phyloP scores from a whole-genome alignment of 2,797 vertebrate species.

The Characodon lateralis region DNA sequence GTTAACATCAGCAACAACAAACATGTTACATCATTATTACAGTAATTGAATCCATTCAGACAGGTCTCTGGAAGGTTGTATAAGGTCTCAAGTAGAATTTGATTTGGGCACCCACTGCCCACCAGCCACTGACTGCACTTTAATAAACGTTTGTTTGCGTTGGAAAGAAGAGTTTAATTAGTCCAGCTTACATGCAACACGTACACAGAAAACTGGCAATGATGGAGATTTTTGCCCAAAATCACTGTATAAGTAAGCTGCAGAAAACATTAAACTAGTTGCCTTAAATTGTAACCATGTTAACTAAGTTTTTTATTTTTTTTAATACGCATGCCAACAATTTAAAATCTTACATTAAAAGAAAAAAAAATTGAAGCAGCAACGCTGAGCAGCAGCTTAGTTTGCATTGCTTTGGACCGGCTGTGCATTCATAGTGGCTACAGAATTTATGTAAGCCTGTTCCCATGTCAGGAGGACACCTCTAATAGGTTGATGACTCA shows the following conservation, averaged over 20 bases:
- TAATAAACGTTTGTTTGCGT: not conserved
- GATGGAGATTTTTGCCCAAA: not conserved
- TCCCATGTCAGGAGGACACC: not conserved
- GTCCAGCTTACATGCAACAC: not conserved
- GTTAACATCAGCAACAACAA: not conserved
- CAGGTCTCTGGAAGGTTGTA: not conserved
- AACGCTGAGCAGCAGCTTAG: not conserved
- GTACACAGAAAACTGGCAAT: not conserved
- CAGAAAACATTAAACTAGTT: not conserved
- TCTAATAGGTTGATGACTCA: slow-evolving; percentile 2
- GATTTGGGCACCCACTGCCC: not conserved
- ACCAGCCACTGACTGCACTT: not conserved
- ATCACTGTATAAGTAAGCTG: not conserved
- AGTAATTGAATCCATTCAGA: not conserved
- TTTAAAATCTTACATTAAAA: not conserved
- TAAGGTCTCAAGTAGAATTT: not conserved
- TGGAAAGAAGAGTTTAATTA: not conserved
- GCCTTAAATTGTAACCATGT: not conserved
- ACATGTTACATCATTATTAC: not conserved
- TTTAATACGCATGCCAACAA: not conserved
- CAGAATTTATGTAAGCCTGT: not conserved
- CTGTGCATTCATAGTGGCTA: not conserved
- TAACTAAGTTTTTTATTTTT: not conserved
- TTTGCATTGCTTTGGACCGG: not conserved
- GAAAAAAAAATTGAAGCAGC: not conserved